These are phyloP conservation scores for Megalopta genalis DNA, from an alignment of 1,140 invertebrate genomes.

Conservation along the genomic window DNA sequence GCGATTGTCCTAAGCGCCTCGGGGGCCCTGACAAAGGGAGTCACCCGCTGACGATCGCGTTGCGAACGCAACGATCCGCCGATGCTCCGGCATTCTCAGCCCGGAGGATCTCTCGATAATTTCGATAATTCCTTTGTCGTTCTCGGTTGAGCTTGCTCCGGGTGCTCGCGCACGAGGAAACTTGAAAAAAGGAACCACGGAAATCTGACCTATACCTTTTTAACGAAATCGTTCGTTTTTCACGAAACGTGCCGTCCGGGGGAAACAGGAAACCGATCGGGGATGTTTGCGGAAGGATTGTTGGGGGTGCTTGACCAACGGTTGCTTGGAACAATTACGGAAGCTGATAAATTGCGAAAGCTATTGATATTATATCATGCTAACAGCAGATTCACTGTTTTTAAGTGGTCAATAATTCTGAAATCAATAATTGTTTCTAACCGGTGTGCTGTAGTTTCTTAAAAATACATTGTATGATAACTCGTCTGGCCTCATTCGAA, in stretches of 20 bases:
- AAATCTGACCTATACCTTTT: constrained; percentile 42
- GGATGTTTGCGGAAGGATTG: neutral
- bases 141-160: neutral
- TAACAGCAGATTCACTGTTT: no score
- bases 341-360: no score
- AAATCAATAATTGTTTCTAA: no score
- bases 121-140: constrained; percentile 66
- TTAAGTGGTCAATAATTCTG: no score
- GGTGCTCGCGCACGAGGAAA: constrained; percentile 54
- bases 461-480: no score
- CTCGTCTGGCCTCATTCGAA: no score
- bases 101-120: constrained; percentile 32
- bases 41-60: constrained; percentile 35
- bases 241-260: neutral
- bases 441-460: no score
- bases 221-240: neutral
- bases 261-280: neutral
- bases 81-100: constrained; percentile 27
- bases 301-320: no score
- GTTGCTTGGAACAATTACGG: no score
- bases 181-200: constrained; percentile 28
- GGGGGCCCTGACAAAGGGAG: constrained; percentile 46
- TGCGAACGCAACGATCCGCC: constrained; percentile 3
- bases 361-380: no score
- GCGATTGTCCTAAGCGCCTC: constrained; percentile 59